Evolutionary conservation across 2,113 vertebrate genomes (phyloP), one percentile per base, ranked within the genome.

Genomic region (Danionella cerebrum): DNA sequence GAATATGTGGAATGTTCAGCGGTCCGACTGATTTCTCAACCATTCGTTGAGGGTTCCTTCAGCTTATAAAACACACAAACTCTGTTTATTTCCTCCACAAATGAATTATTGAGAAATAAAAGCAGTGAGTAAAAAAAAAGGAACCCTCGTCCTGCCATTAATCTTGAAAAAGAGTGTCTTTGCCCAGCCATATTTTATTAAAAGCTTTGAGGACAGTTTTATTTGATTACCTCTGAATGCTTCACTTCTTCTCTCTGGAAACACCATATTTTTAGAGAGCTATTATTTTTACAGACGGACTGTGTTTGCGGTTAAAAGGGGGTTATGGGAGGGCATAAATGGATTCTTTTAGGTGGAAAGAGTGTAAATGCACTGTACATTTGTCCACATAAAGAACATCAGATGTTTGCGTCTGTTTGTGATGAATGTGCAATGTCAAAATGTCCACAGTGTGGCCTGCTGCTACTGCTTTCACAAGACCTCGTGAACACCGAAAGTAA

Each of bases 51-150:
- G 53, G 64, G 63, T 52, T 35, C 65, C 71, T 65, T 29, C 70
- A 76, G 63, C 54, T 38, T 55, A 69, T 25, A 35, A 47, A 54
- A 76, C 65, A 59, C 57, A 63, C 14, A 67, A 50, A 19, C 24
- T 27, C 18, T 57, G 41, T 70, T 77, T 78, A 29, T 22, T 57
- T 41, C 54, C 68, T 45, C 19, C 24, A 35, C 58, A 21, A 39
- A 76, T 79, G 52, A 80, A 82, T 81, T 76, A 84, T 79, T 83
- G 75, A 84, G 72, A 79, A 82, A 82, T 72, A 76, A 83, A 80
- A 78, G 45, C 54, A 45, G 47, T 64, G 44, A 58, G 9, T 7
- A 29, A 22, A 74, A 62, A 22, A 76, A 65, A 72, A 65, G 70
- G 66, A 19, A 50, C n/a, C 1, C 27, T n/a, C 52, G 63, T 25